Percentiles rank a stretch among this genome's conserved stretches.
These are phyloP conservation scores for Adelphocoris suturalis DNA, from an alignment of 2,888 invertebrate genomes.

Conservation along the genomic window DNA sequence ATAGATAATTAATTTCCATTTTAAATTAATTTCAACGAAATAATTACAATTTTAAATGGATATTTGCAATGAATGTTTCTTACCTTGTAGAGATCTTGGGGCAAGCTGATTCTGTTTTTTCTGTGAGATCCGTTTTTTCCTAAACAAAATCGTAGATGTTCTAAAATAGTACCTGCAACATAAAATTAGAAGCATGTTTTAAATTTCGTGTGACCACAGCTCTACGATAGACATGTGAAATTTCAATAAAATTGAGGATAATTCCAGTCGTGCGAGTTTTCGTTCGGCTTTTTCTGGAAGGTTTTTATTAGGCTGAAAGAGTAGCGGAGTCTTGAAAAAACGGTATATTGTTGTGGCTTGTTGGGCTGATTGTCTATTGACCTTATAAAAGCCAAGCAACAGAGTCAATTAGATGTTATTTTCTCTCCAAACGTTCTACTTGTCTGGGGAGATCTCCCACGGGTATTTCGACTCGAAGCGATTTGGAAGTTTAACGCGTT, in stretches of 20 bases:
- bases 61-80: not conserved
- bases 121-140: constrained; percentile 54
- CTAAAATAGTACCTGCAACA: constrained; percentile 47
- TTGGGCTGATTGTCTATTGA: constrained; percentile 52
- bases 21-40: too few relatives aligned
- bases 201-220: too few relatives aligned
- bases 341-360: constrained; percentile 46
- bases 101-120: constrained; percentile 57
- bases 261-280: too few relatives aligned
- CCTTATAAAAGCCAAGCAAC: constrained; percentile 28
- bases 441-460: not conserved
- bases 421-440: constrained; percentile 37
- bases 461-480: not conserved
- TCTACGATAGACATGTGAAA: too few relatives aligned
- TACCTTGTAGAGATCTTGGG: constrained; percentile 67
- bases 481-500: not conserved
- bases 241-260: too few relatives aligned
- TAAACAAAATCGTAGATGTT: constrained; percentile 23
- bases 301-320: not conserved
- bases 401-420: constrained; percentile 41
- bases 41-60: too few relatives aligned
- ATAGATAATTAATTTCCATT: too few relatives aligned
- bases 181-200: not conserved
- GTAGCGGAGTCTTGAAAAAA: constrained; percentile 11
- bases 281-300: not conserved